Evolutionary conservation across 2,797 vertebrate genomes (phyloP).

Genomic region (Oceanodroma leucorhoa): DNA sequence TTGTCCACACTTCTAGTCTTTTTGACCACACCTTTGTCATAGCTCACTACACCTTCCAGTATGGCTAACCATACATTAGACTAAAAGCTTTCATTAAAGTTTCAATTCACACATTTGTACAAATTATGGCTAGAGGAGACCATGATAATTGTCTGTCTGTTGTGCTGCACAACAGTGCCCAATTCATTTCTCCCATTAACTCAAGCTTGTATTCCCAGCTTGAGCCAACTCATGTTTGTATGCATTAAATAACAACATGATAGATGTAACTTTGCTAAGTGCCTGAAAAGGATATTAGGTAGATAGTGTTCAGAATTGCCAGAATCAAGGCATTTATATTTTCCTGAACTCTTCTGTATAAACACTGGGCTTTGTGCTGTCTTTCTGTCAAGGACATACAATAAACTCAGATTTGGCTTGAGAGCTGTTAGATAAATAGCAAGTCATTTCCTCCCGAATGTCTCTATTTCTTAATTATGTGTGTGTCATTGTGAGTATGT

Average conservation of each 20-base stretch:
- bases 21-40: background rate
- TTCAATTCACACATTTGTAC: background rate
- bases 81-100: background rate
- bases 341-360: background rate
- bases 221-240: background rate
- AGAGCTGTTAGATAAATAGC: background rate
- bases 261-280: background rate
- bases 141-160: background rate
- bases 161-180: background rate
- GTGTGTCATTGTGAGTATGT: background rate
- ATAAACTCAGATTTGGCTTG: constrained; percentile 26
- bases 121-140: background rate
- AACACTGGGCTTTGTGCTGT: background rate
- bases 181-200: background rate
- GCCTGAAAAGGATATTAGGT: background rate
- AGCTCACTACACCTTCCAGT: background rate
- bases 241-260: background rate
- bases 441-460: constrained; percentile 38
- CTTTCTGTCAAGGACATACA: constrained; percentile 13
- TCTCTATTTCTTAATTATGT: constrained; percentile 18
- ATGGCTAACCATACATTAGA: background rate
- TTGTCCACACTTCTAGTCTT: background rate
- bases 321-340: background rate
- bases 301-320: background rate
- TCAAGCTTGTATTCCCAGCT: background rate